Percentiles rank a stretch among this genome's conserved stretches.
Conservation (phyloP, 2,113 vertebrate species). For the Vicugna pacos region DNA sequence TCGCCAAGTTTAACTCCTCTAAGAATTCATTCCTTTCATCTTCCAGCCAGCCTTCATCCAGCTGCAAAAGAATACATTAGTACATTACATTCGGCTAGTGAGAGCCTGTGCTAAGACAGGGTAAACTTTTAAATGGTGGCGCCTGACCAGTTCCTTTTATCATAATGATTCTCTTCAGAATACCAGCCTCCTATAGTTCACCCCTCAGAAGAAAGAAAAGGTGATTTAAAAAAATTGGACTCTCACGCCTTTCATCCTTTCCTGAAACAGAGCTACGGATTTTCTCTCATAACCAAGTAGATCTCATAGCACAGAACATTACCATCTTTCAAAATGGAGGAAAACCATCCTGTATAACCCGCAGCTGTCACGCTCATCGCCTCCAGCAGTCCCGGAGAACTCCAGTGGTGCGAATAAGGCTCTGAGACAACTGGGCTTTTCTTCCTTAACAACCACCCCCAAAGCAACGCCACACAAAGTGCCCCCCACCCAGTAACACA, state of each 20-base stretch:
- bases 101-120: constrained; percentile 82
- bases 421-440: constrained; percentile 75
- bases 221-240: constrained; percentile 74
- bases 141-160: constrained; percentile 86
- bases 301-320: constrained; percentile 82
- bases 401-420: constrained; percentile 71
- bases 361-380: constrained; percentile 82
- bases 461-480: background rate
- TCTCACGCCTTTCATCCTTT: constrained; percentile 86
- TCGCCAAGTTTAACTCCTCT: constrained; percentile 97
- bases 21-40: constrained; percentile 98
- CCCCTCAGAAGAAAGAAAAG: constrained; percentile 79
- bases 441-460: constrained; percentile 54
- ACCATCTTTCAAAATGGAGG: constrained; percentile 84
- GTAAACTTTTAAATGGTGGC: constrained; percentile 82
- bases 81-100: constrained; percentile 83
- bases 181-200: constrained; percentile 75
- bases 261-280: constrained; percentile 85
- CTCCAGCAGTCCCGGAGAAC: background rate
- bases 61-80: constrained; percentile 90
- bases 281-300: constrained; percentile 84
- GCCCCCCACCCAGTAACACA: too few relatives aligned
- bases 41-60: constrained; percentile 98
- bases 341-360: constrained; percentile 77
- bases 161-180: constrained; percentile 87